A percentile compares a stretch with the other conserved stretches of the same genome.
These are phyloP conservation scores for Panurus biarmicus DNA, from an alignment of 2,113 vertebrate genomes.

Conservation along the genomic window DNA sequence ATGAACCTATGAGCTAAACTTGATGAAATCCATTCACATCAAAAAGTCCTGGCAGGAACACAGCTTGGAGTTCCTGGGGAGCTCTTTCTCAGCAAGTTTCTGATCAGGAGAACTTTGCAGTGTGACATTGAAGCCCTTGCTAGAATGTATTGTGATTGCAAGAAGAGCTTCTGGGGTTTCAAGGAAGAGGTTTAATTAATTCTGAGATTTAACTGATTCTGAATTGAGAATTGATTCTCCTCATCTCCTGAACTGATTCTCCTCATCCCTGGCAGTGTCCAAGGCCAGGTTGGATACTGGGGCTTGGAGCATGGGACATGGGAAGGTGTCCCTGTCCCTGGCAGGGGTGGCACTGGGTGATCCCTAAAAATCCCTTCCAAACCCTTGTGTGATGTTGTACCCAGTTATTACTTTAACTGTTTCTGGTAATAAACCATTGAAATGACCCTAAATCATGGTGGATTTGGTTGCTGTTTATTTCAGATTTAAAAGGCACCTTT, in stretches of 20 bases:
- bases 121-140: not conserved
- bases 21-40: not conserved
- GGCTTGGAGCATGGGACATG: not conserved
- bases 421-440: not conserved
- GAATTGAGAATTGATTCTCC: too few relatives aligned
- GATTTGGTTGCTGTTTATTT: not conserved
- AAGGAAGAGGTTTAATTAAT: not conserved
- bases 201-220: not conserved
- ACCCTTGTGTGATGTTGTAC: not conserved
- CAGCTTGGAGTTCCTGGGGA: not conserved
- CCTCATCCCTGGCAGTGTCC: not conserved
- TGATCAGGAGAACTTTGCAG: not conserved
- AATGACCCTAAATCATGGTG: not conserved
- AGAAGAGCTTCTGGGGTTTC: not conserved
- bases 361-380: not conserved
- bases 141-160: not conserved
- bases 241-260: too few relatives aligned
- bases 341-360: not conserved
- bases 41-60: not conserved
- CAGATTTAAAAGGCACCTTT: not conserved
- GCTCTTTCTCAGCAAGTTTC: not conserved
- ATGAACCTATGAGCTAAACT: not conserved
- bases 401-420: not conserved
- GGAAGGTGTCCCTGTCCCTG: not conserved
- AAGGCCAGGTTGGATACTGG: not conserved